These are phyloP conservation scores for Dolichallabes microphthalmus DNA, from an alignment of 2,113 vertebrate species.

Conservation along the genomic window DNA sequence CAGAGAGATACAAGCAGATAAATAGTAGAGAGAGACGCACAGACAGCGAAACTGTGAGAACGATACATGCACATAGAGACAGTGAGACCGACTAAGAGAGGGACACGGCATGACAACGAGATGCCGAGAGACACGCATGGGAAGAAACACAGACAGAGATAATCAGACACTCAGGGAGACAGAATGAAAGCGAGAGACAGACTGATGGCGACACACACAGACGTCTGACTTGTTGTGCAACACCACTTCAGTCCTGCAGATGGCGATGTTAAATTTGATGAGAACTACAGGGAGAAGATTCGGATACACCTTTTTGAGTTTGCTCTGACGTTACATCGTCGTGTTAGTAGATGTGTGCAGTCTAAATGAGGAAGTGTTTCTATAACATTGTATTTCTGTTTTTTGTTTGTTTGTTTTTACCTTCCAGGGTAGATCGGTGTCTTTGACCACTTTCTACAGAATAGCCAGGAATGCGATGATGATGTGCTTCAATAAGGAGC, in stretches of 20 bases:
- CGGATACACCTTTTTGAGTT: not conserved
- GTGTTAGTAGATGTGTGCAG: not conserved
- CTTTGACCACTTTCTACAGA: conserved; percentile 97
- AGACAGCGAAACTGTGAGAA: too few species aligned
- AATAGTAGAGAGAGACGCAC: too few species aligned
- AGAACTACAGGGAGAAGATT: not conserved
- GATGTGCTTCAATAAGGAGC: conserved; percentile 98
- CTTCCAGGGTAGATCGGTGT: conserved; percentile 95
- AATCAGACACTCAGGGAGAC: too few species aligned
- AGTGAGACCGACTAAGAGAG: too few species aligned
- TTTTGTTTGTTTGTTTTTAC: conserved; percentile 33
- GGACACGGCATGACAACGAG: too few species aligned
- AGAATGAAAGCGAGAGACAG: too few species aligned
- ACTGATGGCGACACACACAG: too few species aligned
- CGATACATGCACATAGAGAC: too few species aligned
- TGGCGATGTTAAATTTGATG: not conserved
- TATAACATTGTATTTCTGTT: not conserved
- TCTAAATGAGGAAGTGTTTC: not conserved
- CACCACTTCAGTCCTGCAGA: not conserved
- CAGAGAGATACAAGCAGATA: too few species aligned
- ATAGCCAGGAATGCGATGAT: conserved; percentile 98
- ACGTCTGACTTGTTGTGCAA: not conserved
- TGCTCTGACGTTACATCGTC: not conserved
- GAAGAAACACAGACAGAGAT: too few species aligned
- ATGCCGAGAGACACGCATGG: too few species aligned